Conservation (phyloP, 2,888 invertebrate genomes). For the Eucriotettix oculatus region DNA sequence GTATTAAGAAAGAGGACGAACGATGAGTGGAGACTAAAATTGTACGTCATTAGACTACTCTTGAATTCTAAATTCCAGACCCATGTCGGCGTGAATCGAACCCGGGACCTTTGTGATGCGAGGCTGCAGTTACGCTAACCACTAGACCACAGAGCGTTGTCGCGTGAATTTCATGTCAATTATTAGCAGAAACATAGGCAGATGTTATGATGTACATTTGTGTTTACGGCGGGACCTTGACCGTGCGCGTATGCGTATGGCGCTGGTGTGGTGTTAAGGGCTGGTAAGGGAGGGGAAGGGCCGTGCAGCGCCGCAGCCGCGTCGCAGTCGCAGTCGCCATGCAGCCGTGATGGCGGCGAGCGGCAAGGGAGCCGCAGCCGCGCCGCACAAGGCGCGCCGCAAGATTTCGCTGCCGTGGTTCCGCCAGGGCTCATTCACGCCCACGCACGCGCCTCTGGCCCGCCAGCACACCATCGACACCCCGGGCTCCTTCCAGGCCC, state of each 20-base stretch:
- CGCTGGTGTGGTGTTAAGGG: background rate
- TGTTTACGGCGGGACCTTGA: no score
- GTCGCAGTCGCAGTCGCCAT: background rate
- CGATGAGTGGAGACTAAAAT: no score
- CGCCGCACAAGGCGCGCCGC: conserved; percentile 52
- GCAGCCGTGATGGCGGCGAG: conserved; percentile 16
- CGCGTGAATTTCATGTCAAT: no score
- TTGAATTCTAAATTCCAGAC: no score
- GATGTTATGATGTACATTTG: no score
- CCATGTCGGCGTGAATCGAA: no score
- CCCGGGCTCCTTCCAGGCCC: conserved; percentile 68
- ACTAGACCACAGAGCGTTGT: no score
- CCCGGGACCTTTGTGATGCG: no score
- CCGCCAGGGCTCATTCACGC: conserved; percentile 59
- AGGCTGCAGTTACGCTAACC: no score
- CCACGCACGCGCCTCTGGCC: conserved; percentile 55
- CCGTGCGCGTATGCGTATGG: background rate
- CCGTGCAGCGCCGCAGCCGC: background rate
- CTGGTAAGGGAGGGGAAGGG: background rate
- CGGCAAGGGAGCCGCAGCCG: conserved; percentile 18
- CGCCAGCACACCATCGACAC: conserved; percentile 84
- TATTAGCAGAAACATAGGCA: no score
- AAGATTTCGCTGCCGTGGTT: conserved; percentile 86
- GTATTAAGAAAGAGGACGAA: no score
- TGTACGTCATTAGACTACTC: no score